Evolutionary conservation across 1,140 invertebrate species (phyloP), one percentile per base, ranked within the genome.

Genomic region (Zaprionus davidi): DNA sequence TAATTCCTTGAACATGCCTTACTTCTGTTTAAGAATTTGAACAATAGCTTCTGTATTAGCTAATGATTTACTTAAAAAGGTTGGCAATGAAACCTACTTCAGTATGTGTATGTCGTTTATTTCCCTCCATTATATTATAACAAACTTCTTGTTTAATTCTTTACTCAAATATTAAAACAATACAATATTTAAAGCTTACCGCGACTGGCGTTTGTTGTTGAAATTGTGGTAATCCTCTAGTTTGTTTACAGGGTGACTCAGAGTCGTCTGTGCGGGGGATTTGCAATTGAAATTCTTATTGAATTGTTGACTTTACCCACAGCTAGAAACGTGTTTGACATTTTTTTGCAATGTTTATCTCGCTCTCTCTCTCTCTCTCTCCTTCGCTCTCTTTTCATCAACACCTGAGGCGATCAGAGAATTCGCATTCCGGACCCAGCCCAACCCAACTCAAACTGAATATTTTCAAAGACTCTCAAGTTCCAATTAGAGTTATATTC

Each of bases 311-410:
- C 66, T 87, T 66, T 49, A 64, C 20, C 44, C 26, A 17, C 38
- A 49, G 63, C 64, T 72, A 56, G 77, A 86, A 86, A 86, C 83
- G 83, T 86, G 84, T 83, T 86, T 88, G 84, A 83, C 80, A 86
- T 86, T 83, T 86, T 86, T 78, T 46, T 46, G 66, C 67, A 70
- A 49, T 77, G 77, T 88, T 88, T 80, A 83, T 66, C 60, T 24
- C 11, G 12, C 5, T n/a, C 26, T 28, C 53, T n/a, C 17, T 28
- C 71, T 66, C 67, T 66, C 60, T 28, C 15, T 2, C 24, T 17
- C 5, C 22, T 13, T 7, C 78, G 66, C 68, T 79, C 71, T 63
- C 57, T 71, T 75, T 75, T 71, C 41, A 62, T 66, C 60, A 64
- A 60, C 59, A 74, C 65, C 72, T 57, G 72, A 71, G 36, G 44